Percentiles rank a stretch among this genome's conserved stretches.
Conservation (phyloP, 2,113 vertebrate species). For the Paramormyrops kingsleyae region DNA sequence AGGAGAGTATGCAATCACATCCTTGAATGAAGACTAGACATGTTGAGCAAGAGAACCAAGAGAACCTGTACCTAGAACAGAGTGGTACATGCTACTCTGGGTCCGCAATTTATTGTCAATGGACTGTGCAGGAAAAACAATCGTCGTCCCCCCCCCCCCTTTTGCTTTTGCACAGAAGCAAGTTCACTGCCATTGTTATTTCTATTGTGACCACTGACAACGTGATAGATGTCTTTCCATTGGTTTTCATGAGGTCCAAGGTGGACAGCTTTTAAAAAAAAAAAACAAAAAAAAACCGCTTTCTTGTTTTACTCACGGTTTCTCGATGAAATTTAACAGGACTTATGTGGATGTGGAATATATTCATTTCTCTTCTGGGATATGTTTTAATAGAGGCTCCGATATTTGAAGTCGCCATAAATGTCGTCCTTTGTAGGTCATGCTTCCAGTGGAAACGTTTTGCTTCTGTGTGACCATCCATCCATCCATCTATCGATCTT, state of each 20-base stretch:
- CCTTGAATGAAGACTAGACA: not conserved
- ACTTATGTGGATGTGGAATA: not conserved
- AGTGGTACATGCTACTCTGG: not conserved
- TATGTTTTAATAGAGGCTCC: not conserved
- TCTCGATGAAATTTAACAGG: not conserved
- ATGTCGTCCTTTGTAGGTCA: not conserved
- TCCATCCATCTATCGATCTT: not conserved
- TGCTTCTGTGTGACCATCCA: constrained; percentile 37
- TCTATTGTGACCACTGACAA: not conserved
- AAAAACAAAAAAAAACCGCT: not conserved
- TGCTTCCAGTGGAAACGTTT: constrained; percentile 36
- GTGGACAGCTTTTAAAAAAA: not conserved
- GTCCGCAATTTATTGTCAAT: not conserved
- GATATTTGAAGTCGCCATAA: not conserved
- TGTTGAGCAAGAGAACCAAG: not conserved
- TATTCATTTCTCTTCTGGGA: constrained; percentile 10
- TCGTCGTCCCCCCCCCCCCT: not conserved
- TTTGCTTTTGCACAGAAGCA: not conserved
- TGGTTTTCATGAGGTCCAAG: not conserved
- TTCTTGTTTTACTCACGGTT: not conserved
- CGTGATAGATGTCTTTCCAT: not conserved
- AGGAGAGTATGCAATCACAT: not conserved
- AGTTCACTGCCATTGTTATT: not conserved
- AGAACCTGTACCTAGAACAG: not conserved
- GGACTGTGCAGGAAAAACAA: not conserved